Conservation (phyloP, 53 echinoderm and acorn worm species). For the Patiria pectinifera region DNA sequence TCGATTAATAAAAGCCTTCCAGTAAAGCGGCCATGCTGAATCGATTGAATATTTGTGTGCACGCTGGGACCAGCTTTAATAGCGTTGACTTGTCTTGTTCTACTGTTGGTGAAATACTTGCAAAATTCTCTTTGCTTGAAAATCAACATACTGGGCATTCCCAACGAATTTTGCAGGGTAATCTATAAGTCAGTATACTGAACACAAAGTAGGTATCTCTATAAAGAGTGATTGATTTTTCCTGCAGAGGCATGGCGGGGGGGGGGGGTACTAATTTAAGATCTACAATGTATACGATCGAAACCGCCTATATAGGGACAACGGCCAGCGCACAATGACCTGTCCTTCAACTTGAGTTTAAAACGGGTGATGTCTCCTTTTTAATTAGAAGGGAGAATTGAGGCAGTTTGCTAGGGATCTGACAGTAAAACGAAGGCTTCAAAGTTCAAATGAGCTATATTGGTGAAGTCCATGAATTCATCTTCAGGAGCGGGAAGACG, state of each 20-base stretch:
- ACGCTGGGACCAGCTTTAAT: too few species aligned
- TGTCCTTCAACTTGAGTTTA: conserved; percentile 2
- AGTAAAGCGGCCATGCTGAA: too few species aligned
- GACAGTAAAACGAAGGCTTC: background rate
- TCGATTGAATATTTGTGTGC: too few species aligned
- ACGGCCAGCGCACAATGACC: background rate
- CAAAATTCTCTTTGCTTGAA: background rate
- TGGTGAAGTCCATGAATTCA: background rate
- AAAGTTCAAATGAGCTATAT: background rate
- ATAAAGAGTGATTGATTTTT: background rate
- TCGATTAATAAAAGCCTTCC: too few species aligned
- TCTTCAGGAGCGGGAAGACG: background rate
- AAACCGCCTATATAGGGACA: background rate
- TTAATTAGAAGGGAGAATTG: background rate
- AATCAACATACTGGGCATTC: background rate
- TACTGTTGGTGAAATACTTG: too few species aligned
- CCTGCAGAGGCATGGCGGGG: background rate
- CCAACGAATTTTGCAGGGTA: background rate
- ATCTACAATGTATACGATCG: background rate
- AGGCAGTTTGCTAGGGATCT: background rate
- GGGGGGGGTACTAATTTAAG: background rate
- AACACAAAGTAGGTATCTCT: background rate
- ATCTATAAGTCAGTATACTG: background rate
- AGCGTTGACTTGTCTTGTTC: too few species aligned
- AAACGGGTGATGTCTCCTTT: background rate